Conservation (phyloP, 2,797 vertebrate species). For the Clarias platycephalus region DNA sequence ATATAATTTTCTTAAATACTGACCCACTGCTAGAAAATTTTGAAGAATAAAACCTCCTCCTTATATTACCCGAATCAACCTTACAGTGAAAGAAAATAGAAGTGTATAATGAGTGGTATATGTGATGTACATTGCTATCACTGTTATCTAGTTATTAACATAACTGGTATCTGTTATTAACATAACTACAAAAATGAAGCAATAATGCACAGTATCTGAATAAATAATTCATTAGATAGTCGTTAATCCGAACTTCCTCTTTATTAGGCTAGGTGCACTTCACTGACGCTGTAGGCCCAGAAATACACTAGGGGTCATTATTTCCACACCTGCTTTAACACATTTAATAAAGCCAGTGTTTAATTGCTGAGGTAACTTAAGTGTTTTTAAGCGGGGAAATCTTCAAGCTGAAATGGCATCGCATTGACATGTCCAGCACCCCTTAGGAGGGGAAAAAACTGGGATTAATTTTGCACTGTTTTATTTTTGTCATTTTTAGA, state of each 20-base stretch:
- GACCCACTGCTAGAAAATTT: not conserved
- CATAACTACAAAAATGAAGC: not conserved
- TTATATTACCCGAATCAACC: not conserved
- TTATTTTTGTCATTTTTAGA: not conserved
- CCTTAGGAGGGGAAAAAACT: not conserved
- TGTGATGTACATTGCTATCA: not conserved
- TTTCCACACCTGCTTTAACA: not conserved
- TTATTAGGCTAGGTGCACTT: not conserved
- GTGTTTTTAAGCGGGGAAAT: not conserved
- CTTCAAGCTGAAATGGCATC: not conserved
- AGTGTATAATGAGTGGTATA: not conserved
- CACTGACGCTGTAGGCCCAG: not conserved
- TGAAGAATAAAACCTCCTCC: not conserved
- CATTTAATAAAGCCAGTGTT: not conserved
- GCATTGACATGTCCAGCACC: not conserved
- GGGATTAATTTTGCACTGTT: not conserved
- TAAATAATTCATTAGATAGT: not conserved
- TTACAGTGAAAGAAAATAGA: not conserved
- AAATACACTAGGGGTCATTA: conserved; percentile 6
- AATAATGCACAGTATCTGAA: not conserved
- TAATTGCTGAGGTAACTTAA: not conserved
- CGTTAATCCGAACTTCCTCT: not conserved
- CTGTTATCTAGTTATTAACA: not conserved
- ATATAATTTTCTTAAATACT: not conserved
- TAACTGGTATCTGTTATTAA: not conserved